Conservation (phyloP, 2,113 vertebrate species). For the Meleagris gallopavo region DNA sequence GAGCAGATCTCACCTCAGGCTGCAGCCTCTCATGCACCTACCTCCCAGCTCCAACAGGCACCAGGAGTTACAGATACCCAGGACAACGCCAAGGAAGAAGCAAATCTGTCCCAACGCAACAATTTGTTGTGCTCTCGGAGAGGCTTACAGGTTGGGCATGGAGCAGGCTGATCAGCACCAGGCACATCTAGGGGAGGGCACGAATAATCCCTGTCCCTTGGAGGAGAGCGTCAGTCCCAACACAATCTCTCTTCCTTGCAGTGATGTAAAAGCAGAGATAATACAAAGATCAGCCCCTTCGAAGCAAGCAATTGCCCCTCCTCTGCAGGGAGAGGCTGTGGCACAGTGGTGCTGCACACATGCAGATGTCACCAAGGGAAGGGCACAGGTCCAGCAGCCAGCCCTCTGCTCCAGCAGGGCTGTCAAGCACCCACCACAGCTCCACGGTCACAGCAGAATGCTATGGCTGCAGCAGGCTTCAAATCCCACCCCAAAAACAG, state of each 20-base stretch:
- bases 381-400: neutral
- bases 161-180: neutral
- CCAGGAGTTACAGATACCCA: neutral
- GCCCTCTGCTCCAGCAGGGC: neutral
- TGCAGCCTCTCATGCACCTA: neutral
- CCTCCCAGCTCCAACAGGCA: neutral
- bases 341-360: neutral
- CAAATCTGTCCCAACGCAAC: neutral
- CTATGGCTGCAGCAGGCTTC: neutral
- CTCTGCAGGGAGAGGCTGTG: no score
- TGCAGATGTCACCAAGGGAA: neutral
- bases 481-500: rapidly evolving
- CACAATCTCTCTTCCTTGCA: rapidly evolving
- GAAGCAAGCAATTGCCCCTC: rapidly evolving
- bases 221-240: neutral
- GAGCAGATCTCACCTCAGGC: neutral
- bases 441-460: neutral
- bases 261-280: neutral
- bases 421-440: rapidly evolving
- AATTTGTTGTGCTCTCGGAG: neutral
- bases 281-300: neutral
- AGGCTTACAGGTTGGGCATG: rapidly evolving
- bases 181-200: neutral
- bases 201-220: rapidly evolving
- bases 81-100: neutral